Conservation (phyloP, 2,113 vertebrate species). For the Bubo bubo region DNA sequence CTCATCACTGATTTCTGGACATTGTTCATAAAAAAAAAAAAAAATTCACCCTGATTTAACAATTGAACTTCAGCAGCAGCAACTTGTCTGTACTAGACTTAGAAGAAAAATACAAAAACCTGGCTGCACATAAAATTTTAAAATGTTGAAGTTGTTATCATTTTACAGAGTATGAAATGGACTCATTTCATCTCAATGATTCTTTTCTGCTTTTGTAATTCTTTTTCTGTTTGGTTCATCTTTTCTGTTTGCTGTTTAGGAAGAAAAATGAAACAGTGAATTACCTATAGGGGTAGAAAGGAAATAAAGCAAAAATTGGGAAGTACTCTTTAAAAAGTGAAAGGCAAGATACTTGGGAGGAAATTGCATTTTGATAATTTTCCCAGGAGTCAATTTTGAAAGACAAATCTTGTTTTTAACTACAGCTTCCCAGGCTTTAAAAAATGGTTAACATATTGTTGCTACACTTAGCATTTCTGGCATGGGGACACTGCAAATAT, state of each 20-base stretch:
- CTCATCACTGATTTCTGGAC: slow-evolving; percentile 2
- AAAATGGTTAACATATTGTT: not conserved
- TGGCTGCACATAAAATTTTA: not conserved
- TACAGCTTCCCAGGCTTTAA: not conserved
- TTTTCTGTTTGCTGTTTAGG: not conserved
- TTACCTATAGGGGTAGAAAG: not conserved
- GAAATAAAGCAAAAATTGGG: not conserved
- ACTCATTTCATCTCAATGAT: not conserved
- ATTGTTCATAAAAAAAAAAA: slow-evolving; percentile 33
- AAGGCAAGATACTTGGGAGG: not conserved
- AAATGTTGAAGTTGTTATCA: not conserved
- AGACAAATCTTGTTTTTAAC: not conserved
- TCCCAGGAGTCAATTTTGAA: not conserved
- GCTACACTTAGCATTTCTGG: not conserved
- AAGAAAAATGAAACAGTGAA: not conserved
- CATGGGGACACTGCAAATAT: rapidly evolving
- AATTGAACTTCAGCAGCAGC: slow-evolving; percentile 19
- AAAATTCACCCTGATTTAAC: slow-evolving; percentile 28
- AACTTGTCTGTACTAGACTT: not conserved
- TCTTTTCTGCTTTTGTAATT: not conserved
- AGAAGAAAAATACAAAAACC: not conserved
- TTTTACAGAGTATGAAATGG: not conserved
- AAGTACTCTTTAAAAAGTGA: not conserved
- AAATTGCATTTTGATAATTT: not conserved
- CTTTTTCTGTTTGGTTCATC: not conserved